These are phyloP conservation scores for Trichomalopsis sarcophagae DNA, from an alignment of 1,140 invertebrate species.

Conservation along the genomic window DNA sequence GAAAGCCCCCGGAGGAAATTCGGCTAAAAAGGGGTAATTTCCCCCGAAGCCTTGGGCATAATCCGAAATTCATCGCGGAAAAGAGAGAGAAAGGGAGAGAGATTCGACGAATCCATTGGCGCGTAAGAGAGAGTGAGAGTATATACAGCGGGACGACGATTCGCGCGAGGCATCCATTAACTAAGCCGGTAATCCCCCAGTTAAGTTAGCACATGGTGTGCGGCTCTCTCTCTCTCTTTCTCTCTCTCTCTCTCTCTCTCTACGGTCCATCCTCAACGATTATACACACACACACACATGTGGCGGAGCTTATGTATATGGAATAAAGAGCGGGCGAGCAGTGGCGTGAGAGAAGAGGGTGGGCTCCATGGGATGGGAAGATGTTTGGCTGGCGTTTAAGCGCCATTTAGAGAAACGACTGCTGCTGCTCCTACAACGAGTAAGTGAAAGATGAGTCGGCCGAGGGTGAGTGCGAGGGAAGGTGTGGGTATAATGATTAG, in stretches of 20 bases:
- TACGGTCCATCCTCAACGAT: slow-evolving; percentile 49
- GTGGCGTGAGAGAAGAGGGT: not conserved
- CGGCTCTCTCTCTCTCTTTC: not conserved
- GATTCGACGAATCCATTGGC: slow-evolving; percentile 67
- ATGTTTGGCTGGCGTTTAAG: slow-evolving; percentile 36
- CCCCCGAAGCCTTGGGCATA: slow-evolving; percentile 55
- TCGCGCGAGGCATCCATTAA: slow-evolving; percentile 67
- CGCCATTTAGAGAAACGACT: slow-evolving; percentile 27
- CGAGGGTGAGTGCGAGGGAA: not conserved
- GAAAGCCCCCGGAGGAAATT: slow-evolving; percentile 45
- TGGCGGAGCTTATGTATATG: slow-evolving; percentile 10
- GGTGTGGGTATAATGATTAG: not conserved
- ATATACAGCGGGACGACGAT: slow-evolving; percentile 27
- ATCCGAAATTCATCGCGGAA: slow-evolving; percentile 65
- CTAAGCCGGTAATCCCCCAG: slow-evolving; percentile 72
- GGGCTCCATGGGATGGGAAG: not conserved
- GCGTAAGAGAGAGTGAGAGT: slow-evolving; percentile 45
- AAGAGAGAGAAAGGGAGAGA: slow-evolving; percentile 52
- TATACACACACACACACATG: not conserved
- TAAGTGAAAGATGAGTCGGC: not conserved
- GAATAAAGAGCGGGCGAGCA: slow-evolving; percentile 14
- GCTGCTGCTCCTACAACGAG: not conserved
- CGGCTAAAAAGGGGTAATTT: slow-evolving; percentile 46
- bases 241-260: slow-evolving; percentile 52
- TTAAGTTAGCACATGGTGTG: slow-evolving; percentile 73